Conservation (phyloP, 2,888 invertebrate genomes). For the Thymelicus acteon region DNA sequence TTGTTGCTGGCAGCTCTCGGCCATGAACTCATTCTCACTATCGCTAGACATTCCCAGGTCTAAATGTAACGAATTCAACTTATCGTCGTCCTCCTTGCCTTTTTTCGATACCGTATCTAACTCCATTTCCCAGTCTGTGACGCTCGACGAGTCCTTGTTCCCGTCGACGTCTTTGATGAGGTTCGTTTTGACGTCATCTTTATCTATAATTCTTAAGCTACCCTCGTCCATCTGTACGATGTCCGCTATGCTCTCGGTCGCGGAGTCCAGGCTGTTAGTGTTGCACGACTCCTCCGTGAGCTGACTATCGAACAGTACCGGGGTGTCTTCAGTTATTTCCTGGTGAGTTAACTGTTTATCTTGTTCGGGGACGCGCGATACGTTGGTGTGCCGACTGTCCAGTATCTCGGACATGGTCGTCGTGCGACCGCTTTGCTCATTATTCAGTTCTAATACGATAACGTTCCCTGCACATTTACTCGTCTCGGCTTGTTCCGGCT, state of each 20-base stretch:
- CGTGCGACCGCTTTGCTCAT: constrained; percentile 74
- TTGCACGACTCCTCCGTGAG: constrained; percentile 72
- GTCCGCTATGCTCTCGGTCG: constrained; percentile 69
- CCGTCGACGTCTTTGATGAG: constrained; percentile 64
- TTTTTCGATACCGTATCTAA: constrained; percentile 81
- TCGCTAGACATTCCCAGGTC: constrained; percentile 82
- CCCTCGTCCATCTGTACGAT: constrained; percentile 64
- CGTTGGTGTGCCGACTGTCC: constrained; percentile 62
- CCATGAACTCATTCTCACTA: constrained; percentile 76
- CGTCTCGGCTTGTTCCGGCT: constrained; percentile 65
- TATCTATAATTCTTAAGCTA: constrained; percentile 59
- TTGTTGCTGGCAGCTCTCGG: constrained; percentile 61
- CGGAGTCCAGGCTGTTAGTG: constrained; percentile 74
- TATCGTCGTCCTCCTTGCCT: constrained; percentile 74
- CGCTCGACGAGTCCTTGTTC: constrained; percentile 71
- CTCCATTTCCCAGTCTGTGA: constrained; percentile 87
- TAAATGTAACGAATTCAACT: constrained; percentile 75
- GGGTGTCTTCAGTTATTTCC: constrained; percentile 84
- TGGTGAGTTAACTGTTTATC: constrained; percentile 53
- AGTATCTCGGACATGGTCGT: constrained; percentile 80
- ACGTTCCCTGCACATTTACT: constrained; percentile 74
- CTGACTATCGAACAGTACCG: constrained; percentile 77
- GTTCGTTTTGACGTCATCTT: constrained; percentile 61
- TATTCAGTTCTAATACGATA: constrained; percentile 78
- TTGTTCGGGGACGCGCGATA: constrained; percentile 54